A percentile compares a stretch with the other conserved stretches of the same genome.
These are phyloP conservation scores for Baronia brevicornis DNA, from an alignment of 2,888 invertebrate species.

Conservation along the genomic window DNA sequence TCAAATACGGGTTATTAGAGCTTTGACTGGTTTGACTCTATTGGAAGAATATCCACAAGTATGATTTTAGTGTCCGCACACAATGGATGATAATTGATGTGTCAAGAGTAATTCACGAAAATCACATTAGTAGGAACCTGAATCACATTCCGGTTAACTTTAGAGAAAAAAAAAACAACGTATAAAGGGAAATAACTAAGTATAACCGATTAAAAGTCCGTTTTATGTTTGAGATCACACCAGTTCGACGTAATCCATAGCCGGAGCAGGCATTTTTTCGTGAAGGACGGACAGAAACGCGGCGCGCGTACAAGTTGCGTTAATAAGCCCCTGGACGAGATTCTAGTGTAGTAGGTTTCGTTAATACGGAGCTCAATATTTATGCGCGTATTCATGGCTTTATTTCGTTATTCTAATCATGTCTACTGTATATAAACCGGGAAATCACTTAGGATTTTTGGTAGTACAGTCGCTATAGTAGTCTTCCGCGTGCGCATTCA, in stretches of 20 bases:
- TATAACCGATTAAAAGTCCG: too few relatives aligned
- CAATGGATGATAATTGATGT: constrained; percentile 5
- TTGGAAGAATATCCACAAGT: constrained; percentile 41
- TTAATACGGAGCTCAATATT: constrained; percentile 7
- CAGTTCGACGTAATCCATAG: constrained; percentile 45
- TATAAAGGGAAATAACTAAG: too few relatives aligned
- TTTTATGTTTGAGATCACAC: constrained; percentile 39
- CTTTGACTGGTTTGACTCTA: constrained; percentile 30
- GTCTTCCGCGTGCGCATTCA: too few relatives aligned
- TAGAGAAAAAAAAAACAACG: too few relatives aligned
- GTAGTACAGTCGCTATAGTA: too few relatives aligned
- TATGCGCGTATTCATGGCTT: constrained; percentile 5
- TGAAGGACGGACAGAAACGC: constrained; percentile 56
- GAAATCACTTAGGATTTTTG: constrained; percentile 11
- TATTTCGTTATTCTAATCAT: constrained; percentile 18
- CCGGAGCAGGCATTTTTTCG: constrained; percentile 37
- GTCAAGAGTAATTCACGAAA: constrained; percentile 7
- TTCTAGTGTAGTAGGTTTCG: constrained; percentile 10
- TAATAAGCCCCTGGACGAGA: constrained; percentile 23
- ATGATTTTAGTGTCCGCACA: constrained; percentile 9
- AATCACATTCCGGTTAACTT: too few relatives aligned
- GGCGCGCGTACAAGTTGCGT: constrained; percentile 47
- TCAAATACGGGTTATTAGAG: constrained; percentile 54
- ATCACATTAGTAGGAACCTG: constrained; percentile 13
- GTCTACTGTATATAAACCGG: too few relatives aligned